Percentiles rank a stretch among this genome's conserved stretches.
Conservation (phyloP, 2,113 vertebrate species). For the Lycaon pictus region DNA sequence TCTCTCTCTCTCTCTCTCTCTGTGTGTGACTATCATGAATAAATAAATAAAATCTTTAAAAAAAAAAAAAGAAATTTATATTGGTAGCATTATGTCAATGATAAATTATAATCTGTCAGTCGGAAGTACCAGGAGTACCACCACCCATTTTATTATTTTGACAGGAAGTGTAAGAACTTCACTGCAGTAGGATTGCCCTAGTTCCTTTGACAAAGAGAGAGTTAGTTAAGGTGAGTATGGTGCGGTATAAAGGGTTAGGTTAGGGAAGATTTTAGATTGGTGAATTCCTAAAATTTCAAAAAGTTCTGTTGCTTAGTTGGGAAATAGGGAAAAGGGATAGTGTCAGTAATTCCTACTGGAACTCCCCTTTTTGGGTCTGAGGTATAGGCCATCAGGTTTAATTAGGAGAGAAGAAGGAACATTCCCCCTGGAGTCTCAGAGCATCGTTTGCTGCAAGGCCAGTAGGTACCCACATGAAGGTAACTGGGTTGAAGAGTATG, state of each 20-base stretch:
- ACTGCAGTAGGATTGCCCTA: not conserved
- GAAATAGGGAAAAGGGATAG: not conserved
- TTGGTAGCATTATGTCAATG: not conserved
- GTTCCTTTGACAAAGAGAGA: not conserved
- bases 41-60: too few relatives aligned
- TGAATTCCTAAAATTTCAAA: not conserved
- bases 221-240: not conserved
- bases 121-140: not conserved
- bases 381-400: not conserved
- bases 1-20: too few relatives aligned
- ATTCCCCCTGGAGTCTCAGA: not conserved
- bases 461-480: not conserved
- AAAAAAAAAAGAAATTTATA: not conserved
- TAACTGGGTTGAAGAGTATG: not conserved
- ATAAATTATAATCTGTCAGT: not conserved
- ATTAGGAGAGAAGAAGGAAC: not conserved
- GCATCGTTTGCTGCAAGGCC: not conserved
- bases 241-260: not conserved
- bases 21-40: too few relatives aligned
- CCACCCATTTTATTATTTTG: not conserved
- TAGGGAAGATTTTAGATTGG: not conserved
- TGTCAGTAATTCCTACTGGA: not conserved
- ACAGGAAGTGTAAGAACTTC: not conserved
- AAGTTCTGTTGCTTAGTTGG: not conserved
- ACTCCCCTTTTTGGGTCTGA: not conserved